phyloP scores from a whole-genome alignment of 2,797 vertebrate genomes.

The Chaenodraco wilsoni region DNA sequence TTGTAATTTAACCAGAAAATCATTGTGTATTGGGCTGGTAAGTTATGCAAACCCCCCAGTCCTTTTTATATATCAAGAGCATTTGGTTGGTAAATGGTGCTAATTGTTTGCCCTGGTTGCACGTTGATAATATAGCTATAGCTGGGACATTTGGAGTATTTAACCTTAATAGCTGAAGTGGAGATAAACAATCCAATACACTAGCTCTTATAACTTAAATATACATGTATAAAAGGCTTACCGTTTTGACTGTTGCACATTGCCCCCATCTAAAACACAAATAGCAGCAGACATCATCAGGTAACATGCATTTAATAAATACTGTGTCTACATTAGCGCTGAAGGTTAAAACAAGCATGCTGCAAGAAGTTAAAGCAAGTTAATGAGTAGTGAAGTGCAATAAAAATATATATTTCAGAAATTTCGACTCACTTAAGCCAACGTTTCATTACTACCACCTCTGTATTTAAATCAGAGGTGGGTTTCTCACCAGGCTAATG shows the following conservation, averaged over 20 bases:
- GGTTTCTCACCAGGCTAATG: not conserved
- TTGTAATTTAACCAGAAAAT: too few species aligned
- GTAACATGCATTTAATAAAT: not conserved
- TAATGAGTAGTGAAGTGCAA: not conserved
- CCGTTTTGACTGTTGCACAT: constrained; percentile 73
- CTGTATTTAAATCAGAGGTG: rapidly evolving
- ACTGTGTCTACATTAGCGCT: not conserved
- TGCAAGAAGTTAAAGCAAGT: not conserved
- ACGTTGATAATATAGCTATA: not conserved
- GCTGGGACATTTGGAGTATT: not conserved
- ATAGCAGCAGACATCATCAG: not conserved
- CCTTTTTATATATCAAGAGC: too few species aligned
- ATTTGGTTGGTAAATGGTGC: too few species aligned
- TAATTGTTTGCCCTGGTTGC: not conserved
- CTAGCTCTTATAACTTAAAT: not conserved
- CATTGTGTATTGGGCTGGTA: too few species aligned
- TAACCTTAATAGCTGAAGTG: not conserved
- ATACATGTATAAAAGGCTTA: constrained; percentile 44
- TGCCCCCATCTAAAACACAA: constrained; percentile 54
- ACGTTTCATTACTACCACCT: not conserved
- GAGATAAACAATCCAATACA: not conserved
- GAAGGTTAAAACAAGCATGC: not conserved
- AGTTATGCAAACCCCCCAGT: too few species aligned
- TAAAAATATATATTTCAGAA: not conserved
- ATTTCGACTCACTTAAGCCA: not conserved